Conservation (phyloP, 23 tunicate genomes). For the Trididemnum miniatum region DNA sequence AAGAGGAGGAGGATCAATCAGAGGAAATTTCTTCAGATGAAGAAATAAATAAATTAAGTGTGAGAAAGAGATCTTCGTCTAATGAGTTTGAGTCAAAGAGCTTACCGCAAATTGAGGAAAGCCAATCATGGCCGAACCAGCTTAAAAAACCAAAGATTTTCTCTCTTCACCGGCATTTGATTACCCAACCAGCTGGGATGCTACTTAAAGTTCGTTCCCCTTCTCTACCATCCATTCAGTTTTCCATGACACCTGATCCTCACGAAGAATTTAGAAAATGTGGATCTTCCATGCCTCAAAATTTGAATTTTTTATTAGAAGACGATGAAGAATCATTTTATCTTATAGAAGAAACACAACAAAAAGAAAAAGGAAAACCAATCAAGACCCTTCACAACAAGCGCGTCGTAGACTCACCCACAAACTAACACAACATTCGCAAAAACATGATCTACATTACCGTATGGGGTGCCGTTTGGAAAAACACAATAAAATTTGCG, state of each 20-base stretch:
- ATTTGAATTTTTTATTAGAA: neutral
- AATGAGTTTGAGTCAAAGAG: neutral
- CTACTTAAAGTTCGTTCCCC: neutral
- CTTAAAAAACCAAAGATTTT: neutral
- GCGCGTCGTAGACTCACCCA: no score
- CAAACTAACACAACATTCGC: no score
- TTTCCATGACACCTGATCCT: neutral
- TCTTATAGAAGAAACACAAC: no score
- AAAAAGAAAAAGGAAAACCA: no score
- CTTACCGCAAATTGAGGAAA: neutral
- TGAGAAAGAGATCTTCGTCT: neutral
- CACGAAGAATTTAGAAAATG: neutral
- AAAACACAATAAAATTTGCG: no score
- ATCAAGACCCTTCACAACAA: no score
- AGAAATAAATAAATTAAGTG: neutral
- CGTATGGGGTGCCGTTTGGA: no score
- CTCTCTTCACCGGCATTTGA: neutral
- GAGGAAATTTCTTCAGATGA: neutral
- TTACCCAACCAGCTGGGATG: neutral
- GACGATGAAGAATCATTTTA: no score
- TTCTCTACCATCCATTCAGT: neutral
- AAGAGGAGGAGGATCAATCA: neutral
- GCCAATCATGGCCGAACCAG: neutral
- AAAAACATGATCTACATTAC: no score
- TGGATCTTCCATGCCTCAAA: neutral